Conservation (phyloP, 2,888 invertebrate genomes). For the Herminia tarsipennalis region DNA sequence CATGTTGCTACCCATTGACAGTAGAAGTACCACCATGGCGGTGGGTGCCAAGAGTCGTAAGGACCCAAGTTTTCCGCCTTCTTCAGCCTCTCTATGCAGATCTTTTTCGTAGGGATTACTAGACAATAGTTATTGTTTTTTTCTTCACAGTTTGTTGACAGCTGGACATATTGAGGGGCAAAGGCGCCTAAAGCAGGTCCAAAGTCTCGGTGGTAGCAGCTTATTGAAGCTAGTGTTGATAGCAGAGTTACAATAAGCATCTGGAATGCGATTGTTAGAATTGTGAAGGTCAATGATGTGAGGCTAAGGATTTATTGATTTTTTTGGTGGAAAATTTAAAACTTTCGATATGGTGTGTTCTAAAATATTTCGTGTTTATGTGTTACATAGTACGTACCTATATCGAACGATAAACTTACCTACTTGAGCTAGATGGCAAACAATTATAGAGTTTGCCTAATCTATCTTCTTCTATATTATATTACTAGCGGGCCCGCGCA, state of each 20-base stretch:
- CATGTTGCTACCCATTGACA: constrained; percentile 46
- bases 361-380: too few species aligned
- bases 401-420: too few species aligned
- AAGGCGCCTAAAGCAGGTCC: constrained; percentile 48
- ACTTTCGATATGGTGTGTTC: too few species aligned
- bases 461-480: too few species aligned
- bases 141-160: constrained; percentile 42
- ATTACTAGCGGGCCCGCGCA: too few species aligned
- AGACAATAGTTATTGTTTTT: constrained; percentile 39
- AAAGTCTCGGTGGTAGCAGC: constrained; percentile 12
- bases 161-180: constrained; percentile 25
- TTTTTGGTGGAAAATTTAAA: too few species aligned
- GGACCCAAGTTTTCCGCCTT: constrained; percentile 23
- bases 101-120: constrained; percentile 48
- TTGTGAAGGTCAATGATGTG: background rate
- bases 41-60: constrained; percentile 33
- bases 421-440: too few species aligned
- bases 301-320: too few species aligned
- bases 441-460: too few species aligned
- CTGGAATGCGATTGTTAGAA: constrained; percentile 12
- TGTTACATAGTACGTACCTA: too few species aligned
- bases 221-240: background rate
- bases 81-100: constrained; percentile 39
- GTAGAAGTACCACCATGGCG: constrained; percentile 60
- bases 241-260: constrained; percentile 16